Evolutionary conservation across 2,888 invertebrate genomes (phyloP), one percentile per base, ranked within the genome.

Genomic region (Tenthredo livida): DNA sequence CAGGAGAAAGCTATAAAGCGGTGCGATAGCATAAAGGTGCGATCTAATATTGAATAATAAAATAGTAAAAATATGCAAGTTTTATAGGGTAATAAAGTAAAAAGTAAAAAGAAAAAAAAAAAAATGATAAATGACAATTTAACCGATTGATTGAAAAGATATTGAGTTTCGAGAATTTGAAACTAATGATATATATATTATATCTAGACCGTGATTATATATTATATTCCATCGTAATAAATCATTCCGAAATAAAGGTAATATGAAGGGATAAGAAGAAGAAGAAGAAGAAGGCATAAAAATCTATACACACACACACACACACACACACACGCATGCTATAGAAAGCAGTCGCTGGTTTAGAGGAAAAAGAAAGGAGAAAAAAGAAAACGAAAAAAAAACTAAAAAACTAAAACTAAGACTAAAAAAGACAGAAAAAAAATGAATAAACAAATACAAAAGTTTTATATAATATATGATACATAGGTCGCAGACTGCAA

Each of bases 291-390:
- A 7, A 37, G 70, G 70, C 40, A 37, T 72, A 40, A 37, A 72
- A 37, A 72, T 40, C 37, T 72, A 72, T 37, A 37, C 6, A 72
- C 7, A 37, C 29, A 40, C 3, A 37, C 9, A 40, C 3, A 37
- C 9, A 70, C 2, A 70, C 9, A 70, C 6, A 70, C 37, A 70
- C 37, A 70, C 70, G 40, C 70, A 72, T 40, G 70, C 70, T 72
- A 33, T 72, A 40, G 70, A 37, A 72, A 72, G 70, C 70, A 72
- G 40, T 72, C n/a, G 40, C n/a, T 72, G 70, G 37, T 72, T 72
- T 77, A 84, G 84, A 73, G 82, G 29, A 40, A 72, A 80, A 70
- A 85, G 29, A 61, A 50, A 75, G 72, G 58, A 70, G 65, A 86
- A 58, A 40, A 50, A 37, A 21, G 77, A 29, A 29, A 17, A 33